Evolutionary conservation across 2,888 invertebrate genomes (phyloP).

Genomic region (Strigamia maritima): DNA sequence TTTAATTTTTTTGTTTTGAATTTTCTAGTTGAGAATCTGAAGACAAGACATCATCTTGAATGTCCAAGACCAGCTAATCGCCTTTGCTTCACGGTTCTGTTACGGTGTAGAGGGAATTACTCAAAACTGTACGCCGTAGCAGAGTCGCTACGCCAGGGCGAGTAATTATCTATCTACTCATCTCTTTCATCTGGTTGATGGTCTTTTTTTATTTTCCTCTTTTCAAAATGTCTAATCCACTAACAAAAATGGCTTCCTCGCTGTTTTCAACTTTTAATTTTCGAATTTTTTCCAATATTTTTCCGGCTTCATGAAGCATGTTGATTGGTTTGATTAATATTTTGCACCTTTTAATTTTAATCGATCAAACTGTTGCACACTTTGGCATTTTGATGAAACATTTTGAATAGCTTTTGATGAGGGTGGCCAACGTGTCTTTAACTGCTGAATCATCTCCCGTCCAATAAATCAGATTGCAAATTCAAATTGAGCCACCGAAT

Average conservation of each 20-base stretch:
- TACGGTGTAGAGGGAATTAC: constrained; percentile 37
- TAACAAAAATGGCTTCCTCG: too few species aligned
- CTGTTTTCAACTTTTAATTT: too few species aligned
- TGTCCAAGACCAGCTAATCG: neutral
- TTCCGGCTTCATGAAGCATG: too few species aligned
- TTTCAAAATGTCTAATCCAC: neutral
- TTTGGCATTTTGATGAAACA: constrained; percentile 18
- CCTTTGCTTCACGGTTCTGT: constrained; percentile 37
- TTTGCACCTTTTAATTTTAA: too few species aligned
- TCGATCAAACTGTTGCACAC: neutral
- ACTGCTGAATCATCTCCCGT: constrained; percentile 16
- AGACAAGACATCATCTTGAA: neutral
- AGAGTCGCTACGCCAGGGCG: constrained; percentile 37
- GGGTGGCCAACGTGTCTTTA: constrained; percentile 8
- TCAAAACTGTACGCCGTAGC: constrained; percentile 37
- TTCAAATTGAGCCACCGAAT: constrained; percentile 13
- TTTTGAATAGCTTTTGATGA: neutral
- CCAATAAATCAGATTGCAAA: constrained; percentile 30
- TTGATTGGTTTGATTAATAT: neutral
- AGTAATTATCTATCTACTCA: neutral
- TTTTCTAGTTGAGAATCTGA: neutral
- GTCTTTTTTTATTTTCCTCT: neutral
- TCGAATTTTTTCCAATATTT: too few species aligned
- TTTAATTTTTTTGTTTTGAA: neutral
- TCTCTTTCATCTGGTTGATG: neutral